Evolutionary conservation across 2,797 vertebrate species (phyloP).

Genomic region (Zenarchopterus dispar): DNA sequence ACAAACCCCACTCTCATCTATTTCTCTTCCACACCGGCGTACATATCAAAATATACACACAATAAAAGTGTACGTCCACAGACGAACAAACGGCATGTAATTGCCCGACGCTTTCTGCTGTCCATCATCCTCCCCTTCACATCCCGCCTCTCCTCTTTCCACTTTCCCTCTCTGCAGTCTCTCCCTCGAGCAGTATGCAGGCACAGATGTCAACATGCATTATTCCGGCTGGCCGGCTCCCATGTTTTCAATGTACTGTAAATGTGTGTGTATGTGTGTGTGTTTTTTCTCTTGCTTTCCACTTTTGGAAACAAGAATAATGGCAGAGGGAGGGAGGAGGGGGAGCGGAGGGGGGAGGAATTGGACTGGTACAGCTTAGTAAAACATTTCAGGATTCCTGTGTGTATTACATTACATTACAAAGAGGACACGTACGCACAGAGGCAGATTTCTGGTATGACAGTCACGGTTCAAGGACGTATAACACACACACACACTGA

Average conservation of each 20-base stretch:
- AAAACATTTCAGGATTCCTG: slow-evolving; percentile 47
- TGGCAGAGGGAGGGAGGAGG: neutral
- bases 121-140: slow-evolving; percentile 70
- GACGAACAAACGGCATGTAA: slow-evolving; percentile 55
- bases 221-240: slow-evolving; percentile 78
- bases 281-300: slow-evolving; percentile 48
- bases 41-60: slow-evolving; percentile 29
- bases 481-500: slow-evolving; percentile 42
- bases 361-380: slow-evolving; percentile 40
- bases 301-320: slow-evolving; percentile 66
- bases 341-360: slow-evolving; percentile 3
- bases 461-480: slow-evolving; percentile 67
- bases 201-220: slow-evolving; percentile 84
- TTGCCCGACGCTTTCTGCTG: slow-evolving; percentile 70
- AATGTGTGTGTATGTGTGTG: slow-evolving; percentile 24
- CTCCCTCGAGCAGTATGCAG: slow-evolving; percentile 74
- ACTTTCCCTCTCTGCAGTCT: slow-evolving; percentile 55
- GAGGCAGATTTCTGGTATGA: slow-evolving; percentile 21
- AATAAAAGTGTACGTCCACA: slow-evolving; percentile 10
- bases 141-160: slow-evolving; percentile 59
- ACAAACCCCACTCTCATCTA: slow-evolving; percentile 71
- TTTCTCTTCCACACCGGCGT: slow-evolving; percentile 30
- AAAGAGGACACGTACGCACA: slow-evolving; percentile 2
- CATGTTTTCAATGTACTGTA: slow-evolving; percentile 55
- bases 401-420: slow-evolving; percentile 22